These are phyloP conservation scores for Poeciliopsis paucimaculata DNA, from an alignment of 2,797 vertebrate genomes.

Conservation along the genomic window DNA sequence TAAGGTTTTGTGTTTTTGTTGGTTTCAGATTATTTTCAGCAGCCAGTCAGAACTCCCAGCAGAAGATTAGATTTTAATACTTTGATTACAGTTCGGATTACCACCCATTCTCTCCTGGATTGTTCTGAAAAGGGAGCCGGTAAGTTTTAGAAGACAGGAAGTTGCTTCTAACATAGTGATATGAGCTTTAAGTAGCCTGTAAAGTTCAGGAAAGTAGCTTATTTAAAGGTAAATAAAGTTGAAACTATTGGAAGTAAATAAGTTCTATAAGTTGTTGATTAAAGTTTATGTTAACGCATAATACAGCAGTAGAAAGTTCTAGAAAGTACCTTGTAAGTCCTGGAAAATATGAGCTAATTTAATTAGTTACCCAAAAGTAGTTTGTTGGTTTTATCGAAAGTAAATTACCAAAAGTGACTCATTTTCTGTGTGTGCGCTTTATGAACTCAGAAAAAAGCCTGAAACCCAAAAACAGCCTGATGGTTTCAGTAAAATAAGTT, in stretches of 20 bases:
- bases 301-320: background rate
- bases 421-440: too few relatives aligned
- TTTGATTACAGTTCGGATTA: background rate
- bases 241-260: background rate
- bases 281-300: background rate
- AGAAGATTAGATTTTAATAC: slow-evolving; percentile 18
- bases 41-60: slow-evolving; percentile 12
- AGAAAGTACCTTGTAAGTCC: background rate
- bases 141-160: background rate
- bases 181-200: background rate
- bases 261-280: background rate
- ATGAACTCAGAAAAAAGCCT: background rate
- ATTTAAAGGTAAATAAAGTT: background rate
- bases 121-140: background rate
- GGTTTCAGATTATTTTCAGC: slow-evolving; percentile 33
- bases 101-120: background rate
- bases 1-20: slow-evolving; percentile 14
- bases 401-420: background rate
- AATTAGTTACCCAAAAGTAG: background rate
- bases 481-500: background rate
- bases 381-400: background rate
- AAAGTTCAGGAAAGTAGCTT: background rate
- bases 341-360: background rate
- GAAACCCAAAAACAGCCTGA: background rate
- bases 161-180: background rate